Evolutionary conservation across 2,888 invertebrate species (phyloP).

Genomic region (Hylaea fasciaria): DNA sequence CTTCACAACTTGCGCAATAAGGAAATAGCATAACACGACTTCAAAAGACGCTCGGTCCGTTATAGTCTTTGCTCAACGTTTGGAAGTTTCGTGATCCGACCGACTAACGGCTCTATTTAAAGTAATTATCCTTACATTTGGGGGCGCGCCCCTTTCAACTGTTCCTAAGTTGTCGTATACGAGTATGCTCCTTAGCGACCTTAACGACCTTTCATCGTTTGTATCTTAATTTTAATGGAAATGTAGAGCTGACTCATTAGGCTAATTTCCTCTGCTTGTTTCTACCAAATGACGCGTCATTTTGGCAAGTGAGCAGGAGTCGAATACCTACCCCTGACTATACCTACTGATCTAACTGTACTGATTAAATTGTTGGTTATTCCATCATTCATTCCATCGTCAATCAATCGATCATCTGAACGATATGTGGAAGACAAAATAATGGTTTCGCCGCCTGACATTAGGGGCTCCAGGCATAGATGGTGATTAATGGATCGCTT

Average conservation of each 20-base stretch:
- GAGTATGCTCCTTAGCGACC: conserved; percentile 4
- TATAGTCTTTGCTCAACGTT: conserved; percentile 54
- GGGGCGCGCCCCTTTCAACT: conserved; percentile 10
- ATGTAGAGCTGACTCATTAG: conserved; percentile 1
- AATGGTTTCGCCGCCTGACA: too few species aligned
- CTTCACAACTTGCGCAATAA: conserved; percentile 40
- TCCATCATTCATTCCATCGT: too few species aligned
- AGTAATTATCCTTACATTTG: conserved; percentile 30
- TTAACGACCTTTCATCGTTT: conserved; percentile 8
- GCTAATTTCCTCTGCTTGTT: conserved; percentile 2
- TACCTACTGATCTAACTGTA: too few species aligned
- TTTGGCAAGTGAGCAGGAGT: background rate
- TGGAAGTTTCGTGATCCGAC: conserved; percentile 54
- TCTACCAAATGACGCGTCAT: background rate
- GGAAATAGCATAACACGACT: conserved; percentile 52
- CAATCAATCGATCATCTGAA: too few species aligned
- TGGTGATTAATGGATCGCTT: too few species aligned
- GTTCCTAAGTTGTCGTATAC: conserved; percentile 13
- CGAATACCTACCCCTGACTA: background rate
- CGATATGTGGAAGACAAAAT: too few species aligned
- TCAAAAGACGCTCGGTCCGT: conserved; percentile 52
- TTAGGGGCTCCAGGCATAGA: too few species aligned
- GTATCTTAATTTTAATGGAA: conserved; percentile 12
- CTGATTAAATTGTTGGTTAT: too few species aligned
- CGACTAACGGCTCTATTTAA: conserved; percentile 50